Base-by-base conservation (phyloP, 2,888 invertebrate genomes). In the Tolmerus cingulatus region DNA sequence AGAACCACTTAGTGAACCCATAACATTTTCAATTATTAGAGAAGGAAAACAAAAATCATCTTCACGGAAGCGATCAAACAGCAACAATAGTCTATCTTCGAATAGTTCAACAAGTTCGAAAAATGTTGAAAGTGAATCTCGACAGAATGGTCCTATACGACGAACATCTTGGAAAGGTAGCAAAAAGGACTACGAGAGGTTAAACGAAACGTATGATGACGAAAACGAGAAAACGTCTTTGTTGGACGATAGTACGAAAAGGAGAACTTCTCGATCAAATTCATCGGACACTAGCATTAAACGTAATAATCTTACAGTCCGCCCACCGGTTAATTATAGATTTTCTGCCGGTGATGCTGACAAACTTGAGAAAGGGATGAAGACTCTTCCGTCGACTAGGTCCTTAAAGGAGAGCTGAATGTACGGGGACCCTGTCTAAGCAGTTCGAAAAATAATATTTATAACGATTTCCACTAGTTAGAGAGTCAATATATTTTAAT, bases 331-430 rank as follows among this genome's bases (percentile, higher is more conserved):
- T 74, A 93, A 94, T 88, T 95, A 94, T 90, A 93, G 96, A 88
- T 95, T 95, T 91, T 96, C 96, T 66, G 94, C 96, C 12, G 96
- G 95, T 87, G 96, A 96, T 91, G 93, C 95, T 34, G 94, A 95
- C 90, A 95, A 94, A 88, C 93, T 95, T 89, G 94, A 95, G 87
- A 94, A 94, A 88, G 93, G 94, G 12, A 92, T 93, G 87, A 92
- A 93, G 74, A 93, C 94, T 19, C 93, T 95, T 89, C 94, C 95
- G 55, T 95, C 95, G 90, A 95, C 95, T 7, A 94, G 95, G 88
- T 95, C 95, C 88, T 93, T 95, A 89, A 94, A 95, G 90, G 93
- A 94, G 89, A 93, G 93, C 91, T 93, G 93, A 93, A 90, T 89
- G 23, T 57, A 37, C 66, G 66, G 66, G 66, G 66, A 66, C 23